A percentile compares a stretch with the other conserved stretches of the same genome.
These are phyloP conservation scores for Apeltes quadracus DNA, from an alignment of 2,113 vertebrate species.

Conservation along the genomic window DNA sequence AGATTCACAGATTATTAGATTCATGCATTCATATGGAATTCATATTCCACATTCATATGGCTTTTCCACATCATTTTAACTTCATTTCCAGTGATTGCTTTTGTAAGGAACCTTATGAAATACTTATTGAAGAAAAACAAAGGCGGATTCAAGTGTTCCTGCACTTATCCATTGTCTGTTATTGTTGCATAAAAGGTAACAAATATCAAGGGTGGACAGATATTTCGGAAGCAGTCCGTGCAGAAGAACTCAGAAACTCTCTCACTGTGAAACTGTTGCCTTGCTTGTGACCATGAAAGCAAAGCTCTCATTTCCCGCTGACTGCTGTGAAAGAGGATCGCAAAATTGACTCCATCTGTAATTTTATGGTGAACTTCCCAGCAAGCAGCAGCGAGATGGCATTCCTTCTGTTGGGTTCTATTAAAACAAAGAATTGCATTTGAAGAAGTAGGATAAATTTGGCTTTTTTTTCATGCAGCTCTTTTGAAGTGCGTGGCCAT, in stretches of 20 bases:
- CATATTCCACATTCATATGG: not conserved
- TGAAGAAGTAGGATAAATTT: not conserved
- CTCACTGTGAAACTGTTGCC: constrained; percentile 64
- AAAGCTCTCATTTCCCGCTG: constrained; percentile 73
- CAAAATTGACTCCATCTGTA: constrained; percentile 79
- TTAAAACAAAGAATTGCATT: constrained; percentile 16
- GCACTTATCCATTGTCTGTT: constrained; percentile 12
- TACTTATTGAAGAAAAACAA: not conserved
- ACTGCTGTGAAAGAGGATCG: constrained; percentile 77
- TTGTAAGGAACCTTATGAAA: constrained; percentile 5
- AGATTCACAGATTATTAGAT: constrained; percentile 16
- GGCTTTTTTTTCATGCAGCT: not conserved
- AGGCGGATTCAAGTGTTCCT: constrained; percentile 11
- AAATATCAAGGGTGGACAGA: constrained; percentile 38
- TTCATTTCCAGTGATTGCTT: not conserved
- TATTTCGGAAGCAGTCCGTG: constrained; percentile 26
- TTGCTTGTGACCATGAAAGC: constrained; percentile 61
- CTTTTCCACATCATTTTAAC: not conserved
- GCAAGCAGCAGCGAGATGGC: constrained; percentile 39
- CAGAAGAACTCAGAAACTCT: constrained; percentile 52
- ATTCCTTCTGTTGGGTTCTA: constrained; percentile 33
- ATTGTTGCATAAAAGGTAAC: constrained; percentile 42
- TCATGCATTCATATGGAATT: constrained; percentile 18
- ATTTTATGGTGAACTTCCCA: constrained; percentile 74
- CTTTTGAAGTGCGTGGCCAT: constrained; percentile 1